Conservation (phyloP, 2,113 vertebrate genomes). For the Brachyistius frenatus region DNA sequence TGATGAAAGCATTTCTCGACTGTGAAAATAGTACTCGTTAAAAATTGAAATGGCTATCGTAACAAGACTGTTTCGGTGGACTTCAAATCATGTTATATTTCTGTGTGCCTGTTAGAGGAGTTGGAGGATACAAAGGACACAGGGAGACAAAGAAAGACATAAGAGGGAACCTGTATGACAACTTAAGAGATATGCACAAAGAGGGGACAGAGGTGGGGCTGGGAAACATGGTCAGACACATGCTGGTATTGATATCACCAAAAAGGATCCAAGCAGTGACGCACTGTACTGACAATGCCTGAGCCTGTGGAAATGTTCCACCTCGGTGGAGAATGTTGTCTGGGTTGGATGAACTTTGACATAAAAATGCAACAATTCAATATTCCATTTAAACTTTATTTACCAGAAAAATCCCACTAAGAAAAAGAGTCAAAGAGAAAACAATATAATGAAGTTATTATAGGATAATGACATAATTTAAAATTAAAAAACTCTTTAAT, state of each 20-base stretch:
- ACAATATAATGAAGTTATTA: too few relatives aligned
- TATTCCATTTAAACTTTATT: too few relatives aligned
- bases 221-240: constrained; percentile 14
- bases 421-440: too few relatives aligned
- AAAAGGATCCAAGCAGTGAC: constrained; percentile 20
- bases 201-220: neutral
- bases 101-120: neutral
- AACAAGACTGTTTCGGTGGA: too few relatives aligned
- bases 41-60: too few relatives aligned
- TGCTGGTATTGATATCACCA: constrained; percentile 24
- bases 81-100: too few relatives aligned
- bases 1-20: too few relatives aligned
- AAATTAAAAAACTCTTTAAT: too few relatives aligned
- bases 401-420: too few relatives aligned
- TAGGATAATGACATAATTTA: too few relatives aligned
- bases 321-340: neutral
- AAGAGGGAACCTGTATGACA: neutral
- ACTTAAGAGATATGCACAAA: neutral
- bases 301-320: constrained; percentile 14
- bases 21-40: too few relatives aligned
- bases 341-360: neutral
- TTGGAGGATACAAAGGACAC: neutral
- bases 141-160: neutral
- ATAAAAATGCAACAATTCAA: neutral
- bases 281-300: neutral